Conservation (phyloP, 2,113 vertebrate genomes). For the Oreochromis aureus region DNA sequence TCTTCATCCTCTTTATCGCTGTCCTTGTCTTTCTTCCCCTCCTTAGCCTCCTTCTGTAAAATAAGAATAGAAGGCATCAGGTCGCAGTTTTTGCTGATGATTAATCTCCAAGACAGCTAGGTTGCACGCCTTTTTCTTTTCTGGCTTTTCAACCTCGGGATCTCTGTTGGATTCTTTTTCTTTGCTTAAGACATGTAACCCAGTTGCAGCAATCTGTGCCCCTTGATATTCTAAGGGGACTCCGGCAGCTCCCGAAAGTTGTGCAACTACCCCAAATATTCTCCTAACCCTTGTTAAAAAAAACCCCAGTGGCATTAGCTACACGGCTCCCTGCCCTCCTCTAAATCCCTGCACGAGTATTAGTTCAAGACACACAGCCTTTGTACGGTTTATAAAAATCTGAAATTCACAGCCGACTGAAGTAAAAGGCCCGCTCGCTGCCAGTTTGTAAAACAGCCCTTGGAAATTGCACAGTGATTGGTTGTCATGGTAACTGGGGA, state of each 20-base stretch:
- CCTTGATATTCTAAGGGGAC: not conserved
- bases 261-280: not conserved
- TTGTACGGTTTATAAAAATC: not conserved
- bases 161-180: not conserved
- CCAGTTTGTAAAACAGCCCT: slow-evolving; percentile 7
- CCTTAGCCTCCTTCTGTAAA: slow-evolving; percentile 66
- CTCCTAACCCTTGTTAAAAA: not conserved
- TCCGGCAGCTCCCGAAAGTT: not conserved
- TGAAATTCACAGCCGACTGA: not conserved
- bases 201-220: not conserved
- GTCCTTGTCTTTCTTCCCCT: slow-evolving; percentile 72
- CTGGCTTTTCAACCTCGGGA: not conserved
- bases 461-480: not conserved
- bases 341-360: not conserved
- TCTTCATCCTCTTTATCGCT: slow-evolving; percentile 79
- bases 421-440: not conserved
- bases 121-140: not conserved
- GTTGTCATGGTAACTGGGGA: slow-evolving; percentile 21
- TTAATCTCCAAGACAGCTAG: slow-evolving; percentile 17
- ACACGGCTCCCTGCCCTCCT: not conserved
- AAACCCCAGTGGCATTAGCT: not conserved
- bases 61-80: slow-evolving; percentile 2
- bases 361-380: not conserved
- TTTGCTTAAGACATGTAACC: not conserved
- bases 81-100: not conserved